These are phyloP conservation scores for Xiphophorus hellerii DNA, from an alignment of 2,113 vertebrate genomes.

Conservation along the genomic window DNA sequence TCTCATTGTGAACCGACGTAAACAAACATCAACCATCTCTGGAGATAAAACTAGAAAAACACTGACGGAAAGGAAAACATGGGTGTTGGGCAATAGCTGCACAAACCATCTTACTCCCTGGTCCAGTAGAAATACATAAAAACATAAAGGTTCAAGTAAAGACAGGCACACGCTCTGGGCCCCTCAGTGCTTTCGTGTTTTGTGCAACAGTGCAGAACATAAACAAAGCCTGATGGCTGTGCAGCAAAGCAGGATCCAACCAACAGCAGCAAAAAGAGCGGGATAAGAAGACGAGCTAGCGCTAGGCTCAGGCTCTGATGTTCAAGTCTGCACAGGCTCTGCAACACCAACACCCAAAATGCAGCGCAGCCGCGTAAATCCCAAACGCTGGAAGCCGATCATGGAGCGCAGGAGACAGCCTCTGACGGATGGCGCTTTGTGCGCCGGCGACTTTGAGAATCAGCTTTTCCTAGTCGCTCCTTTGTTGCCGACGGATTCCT, in stretches of 20 bases:
- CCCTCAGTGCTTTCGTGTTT: constrained; percentile 13
- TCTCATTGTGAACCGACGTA: constrained; percentile 32
- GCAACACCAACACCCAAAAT: constrained; percentile 8
- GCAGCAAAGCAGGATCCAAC: constrained; percentile 49
- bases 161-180: constrained; percentile 2
- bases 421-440: constrained; percentile 22
- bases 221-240: constrained; percentile 49
- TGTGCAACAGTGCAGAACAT: constrained; percentile 41
- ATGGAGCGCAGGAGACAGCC: constrained; percentile 18
- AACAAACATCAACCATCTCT: constrained; percentile 23
- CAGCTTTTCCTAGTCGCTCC: neutral
- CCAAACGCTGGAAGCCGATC: constrained; percentile 32
- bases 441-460: neutral
- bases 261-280: neutral
- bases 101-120: constrained; percentile 26
- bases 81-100: constrained; percentile 41
- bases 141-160: constrained; percentile 19
- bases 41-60: neutral
- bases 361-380: constrained; percentile 6
- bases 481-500: constrained; percentile 21
- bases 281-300: constrained; percentile 47
- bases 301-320: constrained; percentile 24
- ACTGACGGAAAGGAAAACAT: constrained; percentile 6
- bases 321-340: constrained; percentile 76
- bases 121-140: constrained; percentile 10